Evolutionary conservation across 2,113 vertebrate species (phyloP).

Genomic region (Carassius gibelio): DNA sequence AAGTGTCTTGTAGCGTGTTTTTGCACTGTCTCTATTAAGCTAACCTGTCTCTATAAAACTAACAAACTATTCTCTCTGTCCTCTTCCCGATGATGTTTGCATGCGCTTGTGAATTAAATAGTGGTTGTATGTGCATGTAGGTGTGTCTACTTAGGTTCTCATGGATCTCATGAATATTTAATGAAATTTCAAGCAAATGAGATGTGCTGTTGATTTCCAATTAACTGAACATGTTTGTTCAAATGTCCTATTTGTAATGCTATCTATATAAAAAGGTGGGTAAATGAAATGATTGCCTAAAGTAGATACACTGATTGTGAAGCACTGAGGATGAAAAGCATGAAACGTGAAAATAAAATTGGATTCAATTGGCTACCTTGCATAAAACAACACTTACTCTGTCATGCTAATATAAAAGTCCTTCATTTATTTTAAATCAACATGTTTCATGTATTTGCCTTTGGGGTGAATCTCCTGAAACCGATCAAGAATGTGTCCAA

Average conservation of each 20-base stretch:
- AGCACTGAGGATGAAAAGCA: slow-evolving; percentile 41
- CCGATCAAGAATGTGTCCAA: neutral
- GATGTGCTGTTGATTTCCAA: too few species aligned
- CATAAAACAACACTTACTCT: neutral
- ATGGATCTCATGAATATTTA: neutral
- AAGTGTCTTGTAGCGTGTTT: neutral
- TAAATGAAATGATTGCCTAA: neutral
- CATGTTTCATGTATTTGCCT: slow-evolving; percentile 8
- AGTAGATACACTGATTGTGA: slow-evolving; percentile 56
- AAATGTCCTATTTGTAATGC: neutral
- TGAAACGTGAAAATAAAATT: slow-evolving; percentile 43
- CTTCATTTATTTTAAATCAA: neutral
- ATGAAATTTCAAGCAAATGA: neutral
- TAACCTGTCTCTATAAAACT: neutral
- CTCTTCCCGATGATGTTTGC: slow-evolving; percentile 57
- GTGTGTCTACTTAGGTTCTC: slow-evolving; percentile 27
- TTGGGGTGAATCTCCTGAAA: neutral
- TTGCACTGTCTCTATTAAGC: neutral
- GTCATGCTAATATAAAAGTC: neutral
- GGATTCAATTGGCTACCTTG: neutral
- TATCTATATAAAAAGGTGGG: neutral
- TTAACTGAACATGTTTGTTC: too few species aligned
- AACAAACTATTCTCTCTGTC: neutral
- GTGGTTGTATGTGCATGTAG: neutral
- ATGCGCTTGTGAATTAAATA: slow-evolving; percentile 48